Evolutionary conservation across 2,888 invertebrate species (phyloP).

Genomic region (Chrysolina haemoptera): DNA sequence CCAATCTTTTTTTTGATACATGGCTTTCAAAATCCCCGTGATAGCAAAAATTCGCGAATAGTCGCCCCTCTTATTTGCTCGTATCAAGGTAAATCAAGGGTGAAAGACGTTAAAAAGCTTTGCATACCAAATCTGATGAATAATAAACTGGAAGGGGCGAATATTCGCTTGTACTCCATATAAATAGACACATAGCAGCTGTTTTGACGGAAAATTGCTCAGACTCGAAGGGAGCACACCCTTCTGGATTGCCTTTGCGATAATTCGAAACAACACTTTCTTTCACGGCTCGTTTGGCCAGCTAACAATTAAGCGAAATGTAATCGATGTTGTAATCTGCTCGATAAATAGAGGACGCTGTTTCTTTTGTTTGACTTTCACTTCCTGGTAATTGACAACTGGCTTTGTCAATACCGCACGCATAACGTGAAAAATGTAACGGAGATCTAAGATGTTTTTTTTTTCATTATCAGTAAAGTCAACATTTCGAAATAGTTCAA

Average conservation of each 20-base stretch:
- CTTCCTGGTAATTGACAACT: slow-evolving; percentile 1
- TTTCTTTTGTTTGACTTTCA: slow-evolving; percentile 25
- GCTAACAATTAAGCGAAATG: slow-evolving; percentile 35
- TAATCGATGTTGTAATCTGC: slow-evolving; percentile 37
- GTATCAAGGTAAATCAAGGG: slow-evolving; percentile 34
- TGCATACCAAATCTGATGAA: slow-evolving; percentile 48
- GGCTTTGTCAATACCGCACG: neutral
- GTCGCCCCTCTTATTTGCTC: slow-evolving; percentile 27
- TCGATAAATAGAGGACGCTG: slow-evolving; percentile 34
- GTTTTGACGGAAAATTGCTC: slow-evolving; percentile 14
- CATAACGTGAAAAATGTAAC: neutral
- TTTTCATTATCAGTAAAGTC: neutral
- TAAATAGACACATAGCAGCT: slow-evolving; percentile 6
- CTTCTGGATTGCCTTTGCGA: slow-evolving; percentile 19
- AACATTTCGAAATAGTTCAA: neutral
- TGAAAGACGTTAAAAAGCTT: slow-evolving; percentile 46
- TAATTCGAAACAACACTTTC: slow-evolving; percentile 27
- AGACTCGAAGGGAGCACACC: slow-evolving; percentile 10
- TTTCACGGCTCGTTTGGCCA: slow-evolving; percentile 20
- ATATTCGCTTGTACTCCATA: slow-evolving; percentile 18
- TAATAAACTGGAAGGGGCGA: slow-evolving; percentile 44
- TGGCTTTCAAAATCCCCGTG: neutral
- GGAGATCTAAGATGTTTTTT: neutral
- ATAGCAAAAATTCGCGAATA: neutral
- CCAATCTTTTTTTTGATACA: neutral